These are phyloP conservation scores for Eupithecia vulgata DNA, from an alignment of 2,888 invertebrate species.

Conservation along the genomic window DNA sequence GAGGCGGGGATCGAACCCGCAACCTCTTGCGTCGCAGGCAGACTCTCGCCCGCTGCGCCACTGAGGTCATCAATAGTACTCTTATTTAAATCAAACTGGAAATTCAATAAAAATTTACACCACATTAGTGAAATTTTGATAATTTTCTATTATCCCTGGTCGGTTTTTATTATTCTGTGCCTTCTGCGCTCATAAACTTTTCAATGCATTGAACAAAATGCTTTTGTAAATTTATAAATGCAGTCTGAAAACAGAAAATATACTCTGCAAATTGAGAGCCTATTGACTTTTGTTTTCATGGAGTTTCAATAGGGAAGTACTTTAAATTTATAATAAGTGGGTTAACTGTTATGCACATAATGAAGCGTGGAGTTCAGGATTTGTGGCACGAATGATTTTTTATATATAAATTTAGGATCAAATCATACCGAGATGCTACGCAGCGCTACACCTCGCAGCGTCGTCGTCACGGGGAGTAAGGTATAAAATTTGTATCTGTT, in stretches of 20 bases:
- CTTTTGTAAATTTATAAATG: conserved; percentile 71
- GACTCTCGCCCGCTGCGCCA: too few species aligned
- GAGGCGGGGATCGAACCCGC: too few species aligned
- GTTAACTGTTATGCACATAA: neutral
- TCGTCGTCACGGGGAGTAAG: too few species aligned
- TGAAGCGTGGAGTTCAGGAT: neutral
- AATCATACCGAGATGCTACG: too few species aligned
- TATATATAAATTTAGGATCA: neutral
- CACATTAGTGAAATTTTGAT: neutral
- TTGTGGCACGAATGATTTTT: neutral
- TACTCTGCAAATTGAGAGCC: conserved; percentile 53
- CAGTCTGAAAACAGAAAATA: conserved; percentile 48
- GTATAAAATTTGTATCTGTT: too few species aligned
- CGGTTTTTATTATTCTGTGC: neutral
- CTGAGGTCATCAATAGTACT: too few species aligned
- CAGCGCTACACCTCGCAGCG: too few species aligned
- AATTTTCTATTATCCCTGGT: neutral
- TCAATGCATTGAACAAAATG: conserved; percentile 67
- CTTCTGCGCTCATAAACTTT: conserved; percentile 64
- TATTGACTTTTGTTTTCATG: conserved; percentile 33
- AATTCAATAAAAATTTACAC: neutral
- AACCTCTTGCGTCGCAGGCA: too few species aligned
- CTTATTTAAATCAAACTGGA: neutral
- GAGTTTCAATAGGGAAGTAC: conserved; percentile 16
- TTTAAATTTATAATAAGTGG: conserved; percentile 37